Percentiles rank a stretch among this genome's conserved stretches.
These are phyloP conservation scores for Amblyraja radiata DNA, from an alignment of 2,797 vertebrate genomes.

Conservation along the genomic window DNA sequence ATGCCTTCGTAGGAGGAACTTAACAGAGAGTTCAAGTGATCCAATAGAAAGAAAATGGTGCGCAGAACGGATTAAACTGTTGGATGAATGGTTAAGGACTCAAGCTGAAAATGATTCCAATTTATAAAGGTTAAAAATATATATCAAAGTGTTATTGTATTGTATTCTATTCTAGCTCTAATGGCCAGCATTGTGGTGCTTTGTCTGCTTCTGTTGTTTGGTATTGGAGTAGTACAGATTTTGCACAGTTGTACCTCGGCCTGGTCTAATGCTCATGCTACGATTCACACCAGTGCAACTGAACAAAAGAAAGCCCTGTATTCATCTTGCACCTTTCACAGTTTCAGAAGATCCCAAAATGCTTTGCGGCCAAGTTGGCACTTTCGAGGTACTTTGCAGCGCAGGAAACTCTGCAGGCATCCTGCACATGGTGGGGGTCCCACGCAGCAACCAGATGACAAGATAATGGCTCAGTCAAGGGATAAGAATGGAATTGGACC, in stretches of 20 bases:
- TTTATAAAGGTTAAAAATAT: neutral
- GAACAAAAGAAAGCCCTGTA: neutral
- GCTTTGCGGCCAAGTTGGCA: neutral
- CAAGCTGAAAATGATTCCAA: neutral
- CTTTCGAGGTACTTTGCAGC: neutral
- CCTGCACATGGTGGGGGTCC: too few relatives aligned
- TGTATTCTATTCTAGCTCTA: neutral
- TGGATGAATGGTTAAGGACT: too few relatives aligned
- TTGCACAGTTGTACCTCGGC: neutral
- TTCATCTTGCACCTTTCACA: neutral
- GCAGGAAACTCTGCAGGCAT: neutral
- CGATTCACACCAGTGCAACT: neutral
- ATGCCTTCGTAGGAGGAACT: too few relatives aligned
- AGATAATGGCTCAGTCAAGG: neutral
- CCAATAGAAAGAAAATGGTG: neutral
- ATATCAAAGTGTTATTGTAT: neutral
- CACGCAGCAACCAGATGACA: neutral
- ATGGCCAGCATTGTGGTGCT: neutral
- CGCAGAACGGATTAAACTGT: neutral
- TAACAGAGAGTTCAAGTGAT: neutral
- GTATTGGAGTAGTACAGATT: neutral
- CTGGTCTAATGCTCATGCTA: neutral
- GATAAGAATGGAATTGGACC: neutral
- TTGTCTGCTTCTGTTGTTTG: neutral
- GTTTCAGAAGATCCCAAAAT: neutral